Base-by-base conservation (phyloP, 2,888 invertebrate species). In the Gastrophysa polygoni region DNA sequence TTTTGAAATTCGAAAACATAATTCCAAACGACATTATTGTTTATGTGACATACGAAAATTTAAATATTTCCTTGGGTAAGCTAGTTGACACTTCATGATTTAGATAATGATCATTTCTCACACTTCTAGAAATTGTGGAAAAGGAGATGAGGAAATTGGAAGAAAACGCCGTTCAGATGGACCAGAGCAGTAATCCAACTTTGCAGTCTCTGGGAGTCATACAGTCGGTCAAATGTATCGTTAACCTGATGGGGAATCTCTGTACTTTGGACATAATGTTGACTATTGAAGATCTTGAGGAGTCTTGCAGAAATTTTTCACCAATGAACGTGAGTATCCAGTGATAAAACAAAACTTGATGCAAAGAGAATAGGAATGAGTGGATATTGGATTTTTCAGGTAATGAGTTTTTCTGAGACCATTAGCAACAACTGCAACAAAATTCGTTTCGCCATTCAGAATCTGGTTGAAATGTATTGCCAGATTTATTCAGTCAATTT, bases 141-240 rank as follows among this genome's bases (percentile, higher is more conserved):
- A 89, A 88, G 66, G 93, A 94, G 83, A 85, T 93, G 74, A 90
- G 91, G 60, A 89, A 91, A 57, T 85, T 93, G 0, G 87, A 91
- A 72, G 87, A 87, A 2, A 87, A 88, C 20, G 87, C 88, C 0
- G 80, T 85, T 44, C 88, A 88, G 54, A 72, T 79, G 29, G 79
- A 78, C 54, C 70, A 70, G 38, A 73, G 61, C 55, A 71, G 83
- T 82, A 62, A 85, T 70, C 70, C 75, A 44, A 71, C 67, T 63
- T 71, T 90, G 16, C 88, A 89, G 73, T 86, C 89, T 20, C 86
- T 86, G n/a, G 87, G 91, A 3, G 91, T 96, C 48, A 87, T 91
- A 47, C 96, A 98, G 80, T 92, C 95, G 0, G 93, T 96, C 1
- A 97, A 97, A 82, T 95, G 95, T 0, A 90, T 98, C 34, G 95